Conservation (phyloP, 2,113 vertebrate genomes). For the Cynopterus brachyotis region DNA sequence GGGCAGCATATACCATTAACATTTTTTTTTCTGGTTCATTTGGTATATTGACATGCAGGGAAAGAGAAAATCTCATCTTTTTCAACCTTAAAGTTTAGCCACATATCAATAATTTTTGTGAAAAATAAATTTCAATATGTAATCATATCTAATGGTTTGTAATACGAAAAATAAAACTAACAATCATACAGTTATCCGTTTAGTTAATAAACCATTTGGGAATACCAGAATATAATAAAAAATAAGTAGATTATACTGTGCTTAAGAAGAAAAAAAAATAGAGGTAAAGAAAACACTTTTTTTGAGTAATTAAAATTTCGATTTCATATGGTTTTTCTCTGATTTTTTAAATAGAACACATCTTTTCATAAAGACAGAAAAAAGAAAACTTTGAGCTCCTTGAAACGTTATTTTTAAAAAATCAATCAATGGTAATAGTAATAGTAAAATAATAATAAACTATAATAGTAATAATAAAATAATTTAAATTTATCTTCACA, state of each 20-base stretch:
- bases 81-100: neutral
- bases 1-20: neutral
- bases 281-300: neutral
- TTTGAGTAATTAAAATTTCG: conserved; percentile 1
- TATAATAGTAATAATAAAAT: neutral
- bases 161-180: neutral
- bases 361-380: neutral
- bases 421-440: neutral
- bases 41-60: neutral
- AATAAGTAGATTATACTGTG: neutral
- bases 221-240: neutral
- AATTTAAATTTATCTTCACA: neutral
- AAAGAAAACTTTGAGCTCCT: neutral
- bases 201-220: neutral
- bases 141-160: neutral
- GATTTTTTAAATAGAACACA: neutral
- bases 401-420: neutral
- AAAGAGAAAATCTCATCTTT: neutral
- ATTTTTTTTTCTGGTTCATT: neutral
- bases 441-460: neutral
- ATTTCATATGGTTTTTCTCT: neutral
- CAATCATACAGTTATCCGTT: neutral
- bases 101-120: neutral
- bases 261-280: neutral
- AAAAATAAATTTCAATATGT: neutral